Base-by-base conservation (phyloP, 2,888 invertebrate genomes). In the Holacanthella duospinosa region DNA sequence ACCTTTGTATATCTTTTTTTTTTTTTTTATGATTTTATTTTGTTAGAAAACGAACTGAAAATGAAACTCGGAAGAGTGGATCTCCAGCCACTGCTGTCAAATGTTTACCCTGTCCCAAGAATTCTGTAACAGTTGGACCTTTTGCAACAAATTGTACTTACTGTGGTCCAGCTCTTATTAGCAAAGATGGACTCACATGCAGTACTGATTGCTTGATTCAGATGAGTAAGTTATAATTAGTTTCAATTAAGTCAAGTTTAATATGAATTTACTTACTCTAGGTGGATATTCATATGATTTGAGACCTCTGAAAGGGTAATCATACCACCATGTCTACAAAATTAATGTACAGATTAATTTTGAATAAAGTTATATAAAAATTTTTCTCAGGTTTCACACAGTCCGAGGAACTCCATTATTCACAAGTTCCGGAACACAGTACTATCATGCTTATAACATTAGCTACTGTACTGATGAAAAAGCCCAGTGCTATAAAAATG, bases 401-500 rank as follows among this genome's bases (percentile, higher is more conserved):
- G 76, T 79, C 44, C 74, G 75, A 55, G 80, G 80, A 43, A 76
- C 74, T 64, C 74, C 75, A 12, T 70, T 78, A 43, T 78, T 78
- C 66, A 77, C 78, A 4, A 77, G 79, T 1, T 79, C 79, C 68
- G 82, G 81, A n/a, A 80, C 79, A 26, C 78, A 79, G 73, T 82
- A 80, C 71, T 80, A 76, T 72, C 81, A 82, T 72, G 75, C 78
- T 28, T 81, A 80, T 73, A 80, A 80, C 73, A 77, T 82, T 44
- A 79, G 79, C 59, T 75, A 82, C 26, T 82, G 81, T 75, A 78
- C 78, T 9, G 74, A 75, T 36, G 67, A 74, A n/a, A 74, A 74
- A 53, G 75, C 75, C 6, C 72, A 74, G 4, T 81, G 80, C 72
- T 69, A 74, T 58, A 80, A 80, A 68, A 81, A 80, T 67, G 78